Percentiles rank a stretch among this genome's conserved stretches.
Conservation (phyloP, 2,888 invertebrate genomes). For the Galeruca laticollis region DNA sequence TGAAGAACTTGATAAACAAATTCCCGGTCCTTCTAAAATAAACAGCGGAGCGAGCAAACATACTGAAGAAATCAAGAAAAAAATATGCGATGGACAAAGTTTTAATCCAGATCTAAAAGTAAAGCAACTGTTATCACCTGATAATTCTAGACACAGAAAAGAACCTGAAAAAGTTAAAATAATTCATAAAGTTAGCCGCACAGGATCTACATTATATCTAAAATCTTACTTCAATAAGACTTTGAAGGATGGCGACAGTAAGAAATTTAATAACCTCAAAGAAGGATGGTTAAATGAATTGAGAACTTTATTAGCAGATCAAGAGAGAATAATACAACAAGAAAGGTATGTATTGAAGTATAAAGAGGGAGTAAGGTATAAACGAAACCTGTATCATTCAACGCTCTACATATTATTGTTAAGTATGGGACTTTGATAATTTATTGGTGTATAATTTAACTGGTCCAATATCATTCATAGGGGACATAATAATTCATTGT, state of each 20-base stretch:
- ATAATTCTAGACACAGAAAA: constrained; percentile 20
- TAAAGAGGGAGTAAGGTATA: constrained; percentile 38
- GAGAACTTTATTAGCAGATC: constrained; percentile 69
- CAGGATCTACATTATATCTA: constrained; percentile 63
- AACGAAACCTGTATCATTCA: too few relatives aligned
- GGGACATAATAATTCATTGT: too few relatives aligned
- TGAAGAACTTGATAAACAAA: neutral
- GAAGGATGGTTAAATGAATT: constrained; percentile 71
- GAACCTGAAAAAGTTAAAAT: constrained; percentile 51
- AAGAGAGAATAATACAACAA: constrained; percentile 72
- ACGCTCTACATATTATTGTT: too few relatives aligned
- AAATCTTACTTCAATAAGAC: constrained; percentile 67
- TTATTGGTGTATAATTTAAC: too few relatives aligned
- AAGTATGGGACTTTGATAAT: too few relatives aligned
- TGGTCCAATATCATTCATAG: too few relatives aligned
- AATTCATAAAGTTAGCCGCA: constrained; percentile 57
- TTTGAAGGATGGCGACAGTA: constrained; percentile 1
- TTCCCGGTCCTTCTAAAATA: neutral
- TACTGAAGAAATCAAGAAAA: constrained; percentile 26
- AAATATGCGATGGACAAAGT: constrained; percentile 30
- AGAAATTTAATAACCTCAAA: constrained; percentile 66
- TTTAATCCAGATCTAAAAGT: constrained; percentile 47
- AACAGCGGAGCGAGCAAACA: neutral
- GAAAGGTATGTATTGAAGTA: constrained; percentile 67
- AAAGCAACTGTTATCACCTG: constrained; percentile 45